These are phyloP conservation scores for Malurus splendens DNA, from an alignment of 2,797 vertebrate genomes.

Conservation along the genomic window DNA sequence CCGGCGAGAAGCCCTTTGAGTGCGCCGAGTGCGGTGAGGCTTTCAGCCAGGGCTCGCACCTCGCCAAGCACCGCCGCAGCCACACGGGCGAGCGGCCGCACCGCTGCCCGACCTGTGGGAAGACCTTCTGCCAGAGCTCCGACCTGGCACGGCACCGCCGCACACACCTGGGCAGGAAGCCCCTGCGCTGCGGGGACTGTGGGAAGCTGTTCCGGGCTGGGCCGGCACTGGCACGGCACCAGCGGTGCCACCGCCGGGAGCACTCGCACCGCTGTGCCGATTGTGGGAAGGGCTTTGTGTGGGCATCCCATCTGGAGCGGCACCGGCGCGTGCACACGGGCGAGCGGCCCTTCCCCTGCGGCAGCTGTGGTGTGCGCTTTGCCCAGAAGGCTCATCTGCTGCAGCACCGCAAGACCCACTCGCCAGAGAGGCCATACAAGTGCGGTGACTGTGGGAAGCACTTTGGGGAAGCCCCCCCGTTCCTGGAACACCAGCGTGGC, in stretches of 20 bases:
- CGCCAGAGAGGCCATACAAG: not conserved
- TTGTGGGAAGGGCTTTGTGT: constrained; percentile 48
- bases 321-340: constrained; percentile 59
- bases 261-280: constrained; percentile 2
- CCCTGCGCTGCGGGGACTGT: not conserved
- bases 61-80: constrained; percentile 47
- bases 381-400: constrained; percentile 50
- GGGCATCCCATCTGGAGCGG: constrained; percentile 25
- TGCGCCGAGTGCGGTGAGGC: constrained; percentile 27
- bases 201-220: not conserved
- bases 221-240: not conserved
- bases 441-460: not conserved
- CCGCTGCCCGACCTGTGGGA: constrained; percentile 24
- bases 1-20: not conserved
- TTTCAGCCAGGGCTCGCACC: constrained; percentile 46
- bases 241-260: not conserved
- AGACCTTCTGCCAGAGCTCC: constrained; percentile 27
- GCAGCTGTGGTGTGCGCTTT: constrained; percentile 55
- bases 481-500: not conserved
- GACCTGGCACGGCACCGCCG: constrained; percentile 35
- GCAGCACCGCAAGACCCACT: constrained; percentile 54
- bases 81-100: constrained; percentile 28
- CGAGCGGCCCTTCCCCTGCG: constrained; percentile 46
- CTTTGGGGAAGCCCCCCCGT: not conserved
- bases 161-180: not conserved